Base-by-base conservation (phyloP, 2,888 invertebrate genomes). In the Morpho achilles region DNA sequence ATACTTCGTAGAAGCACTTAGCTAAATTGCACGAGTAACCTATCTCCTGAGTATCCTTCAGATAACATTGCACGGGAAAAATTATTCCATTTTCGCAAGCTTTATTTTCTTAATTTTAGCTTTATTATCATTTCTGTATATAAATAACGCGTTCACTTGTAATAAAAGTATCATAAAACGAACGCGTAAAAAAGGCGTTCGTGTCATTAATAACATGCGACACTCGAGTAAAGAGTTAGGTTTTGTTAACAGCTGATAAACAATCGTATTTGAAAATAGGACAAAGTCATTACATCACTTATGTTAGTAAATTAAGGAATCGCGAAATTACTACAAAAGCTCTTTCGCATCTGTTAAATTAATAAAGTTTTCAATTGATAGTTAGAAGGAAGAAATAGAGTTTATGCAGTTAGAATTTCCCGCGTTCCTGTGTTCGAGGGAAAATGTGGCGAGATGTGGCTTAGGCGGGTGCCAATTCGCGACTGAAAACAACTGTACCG, bases 221-320 rank as follows among this genome's bases (percentile, higher is more conserved):
- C 49, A 60, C 59, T 60, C 44, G 8, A 7, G 23, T 44, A 58
- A 59, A 59, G 50, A 53, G 60, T 61, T 59, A 59, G 46, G 46
- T 60, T 60, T 58, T 44, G 45, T 60, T 45, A 62, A 62, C 48
- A 53, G 50, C 58, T 58, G 58, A 65, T 70, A 75, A 81, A 79
- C 77, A 79, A 82, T 80, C 75, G 72, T 74, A 79, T 80, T 80
- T 76, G 74, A 75, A 80, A 79, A 79, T 78, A 65, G 77, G 76
- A 70, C 76, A 74, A 79, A 80, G 72, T 71, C 71, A 75, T 80
- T 80, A 80, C 75, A 79, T 77, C 79, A 81, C 78, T 8, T 42
- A 51, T 16, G 22, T n/a, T 44, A 42, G 46, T 43, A 16, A 46
- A 52, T 39, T 39, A 32, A 52, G 10, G 40, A 7, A 39, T 46